Base-by-base conservation (phyloP, 2,797 vertebrate genomes). In the Coracias cyanogaster region DNA sequence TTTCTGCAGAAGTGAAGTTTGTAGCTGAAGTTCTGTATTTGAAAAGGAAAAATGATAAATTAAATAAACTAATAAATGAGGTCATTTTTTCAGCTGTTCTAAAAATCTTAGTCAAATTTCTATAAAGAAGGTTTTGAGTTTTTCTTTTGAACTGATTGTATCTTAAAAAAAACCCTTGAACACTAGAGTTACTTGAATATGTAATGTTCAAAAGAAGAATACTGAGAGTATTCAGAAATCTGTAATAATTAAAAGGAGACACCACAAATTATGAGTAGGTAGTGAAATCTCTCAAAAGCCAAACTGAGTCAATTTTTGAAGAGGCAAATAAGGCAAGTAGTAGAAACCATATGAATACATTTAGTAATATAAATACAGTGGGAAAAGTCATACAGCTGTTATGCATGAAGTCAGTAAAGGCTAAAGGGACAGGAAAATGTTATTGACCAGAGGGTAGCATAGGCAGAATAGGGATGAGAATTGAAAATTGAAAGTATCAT, bases 1-100 rank as follows among this genome's bases (percentile, higher is more conserved):
- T 90, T 92, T 90, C 37, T 79, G 20, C 20, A 72, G 37, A 83
- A 84, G 7, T 37, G 7, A 74, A 16, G 13, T 51, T 87, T 90
- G 8, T 33, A 70, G 45, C 51, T 55, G 19, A 89, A 55, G 7
- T 52, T 90, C n/a, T 37, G 2, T 39, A 48, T 62, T 79, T 58
- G 37, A 66, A 93, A 82, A 73, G 7, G 8, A 15, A 87, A 85
- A 80, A 0, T n/a, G 3, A 62, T 22, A 76, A 57, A 79, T 43
- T 60, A 55, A 71, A 51, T 45, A 1, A 78, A 54, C 26, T 41
- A 31, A 33, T 21, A 73, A 80, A 41, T 80, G 15, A 45, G 24
- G 8, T 54, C 41, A 15, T 43, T 43, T 43, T 43, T 43, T 43
- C 26, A 60, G 6, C 7, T 29, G 5, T 55, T 49, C 18, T 57